A percentile compares a stretch with the other conserved stretches of the same genome.
These are phyloP conservation scores for Synanthedon myopaeformis DNA, from an alignment of 2,888 invertebrate species.

Conservation along the genomic window DNA sequence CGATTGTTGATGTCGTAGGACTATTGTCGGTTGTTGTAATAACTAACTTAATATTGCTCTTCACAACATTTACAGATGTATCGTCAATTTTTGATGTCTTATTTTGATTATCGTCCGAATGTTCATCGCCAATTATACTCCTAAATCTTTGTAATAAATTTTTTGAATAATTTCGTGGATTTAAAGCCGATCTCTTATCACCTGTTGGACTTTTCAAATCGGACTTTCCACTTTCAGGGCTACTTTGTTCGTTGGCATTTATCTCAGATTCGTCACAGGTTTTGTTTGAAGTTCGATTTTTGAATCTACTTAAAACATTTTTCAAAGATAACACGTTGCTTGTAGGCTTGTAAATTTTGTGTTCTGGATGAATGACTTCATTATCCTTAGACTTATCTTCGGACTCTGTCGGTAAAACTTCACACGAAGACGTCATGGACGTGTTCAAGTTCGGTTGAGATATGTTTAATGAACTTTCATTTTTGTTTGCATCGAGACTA, in stretches of 20 bases:
- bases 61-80: slow-evolving; percentile 22
- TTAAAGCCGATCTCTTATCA: slow-evolving; percentile 52
- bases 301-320: slow-evolving; percentile 69
- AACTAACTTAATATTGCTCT: slow-evolving; percentile 49
- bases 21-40: slow-evolving; percentile 46
- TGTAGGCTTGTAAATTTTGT: slow-evolving; percentile 80
- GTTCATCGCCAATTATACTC: slow-evolving; percentile 64
- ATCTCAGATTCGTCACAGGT: slow-evolving; percentile 42
- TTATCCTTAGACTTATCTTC: slow-evolving; percentile 52
- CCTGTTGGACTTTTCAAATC: slow-evolving; percentile 50
- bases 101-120: slow-evolving; percentile 44
- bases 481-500: slow-evolving; percentile 44
- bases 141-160: slow-evolving; percentile 61
- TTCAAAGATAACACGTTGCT: slow-evolving; percentile 66
- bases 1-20: slow-evolving; percentile 37
- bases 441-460: slow-evolving; percentile 59
- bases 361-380: slow-evolving; percentile 78
- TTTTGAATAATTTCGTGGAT: slow-evolving; percentile 59
- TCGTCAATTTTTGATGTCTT: slow-evolving; percentile 24
- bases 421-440: slow-evolving; percentile 69
- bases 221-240: slow-evolving; percentile 38
- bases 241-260: slow-evolving; percentile 55
- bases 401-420: slow-evolving; percentile 54
- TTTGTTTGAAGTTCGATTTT: slow-evolving; percentile 49
- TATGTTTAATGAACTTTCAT: slow-evolving; percentile 37